Evolutionary conservation across 2,113 vertebrate species (phyloP), one percentile per base, ranked within the genome.

Genomic region (Hymenochirus boettgeri): DNA sequence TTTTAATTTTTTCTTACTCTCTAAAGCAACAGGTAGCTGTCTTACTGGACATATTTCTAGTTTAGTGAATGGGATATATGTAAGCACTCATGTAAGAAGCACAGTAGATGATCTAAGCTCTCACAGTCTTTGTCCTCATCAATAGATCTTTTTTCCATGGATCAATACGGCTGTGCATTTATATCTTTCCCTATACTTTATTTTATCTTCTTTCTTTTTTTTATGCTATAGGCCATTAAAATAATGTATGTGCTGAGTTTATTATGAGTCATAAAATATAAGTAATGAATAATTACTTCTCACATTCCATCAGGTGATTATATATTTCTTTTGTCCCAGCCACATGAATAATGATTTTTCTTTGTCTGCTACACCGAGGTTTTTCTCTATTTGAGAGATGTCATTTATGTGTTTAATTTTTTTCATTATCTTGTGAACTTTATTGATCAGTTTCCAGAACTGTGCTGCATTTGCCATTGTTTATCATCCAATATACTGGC

Each of bases 391-490:
- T 46, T 65, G 45, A 47, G 54, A 47, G 39, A 29, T 57, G 53
- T 56, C 52, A 65, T 27, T 65, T 56, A 33, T 31, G 23, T 54
- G 35, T 19, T 22, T 54, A 53, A 54, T 55, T 56, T 54, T 57
- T 65, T 57, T 46, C 29, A 56, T 56, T 47, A 48, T 47, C 39
- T 33, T 46, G 62, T 56, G 52, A 65, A 65, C 54, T 24, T 26
- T 65, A 65, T 65, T 57, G 52, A 57, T 57, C 39, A 57, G 19
- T 56, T 42, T 55, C 53, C 37, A 55, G 62, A 18, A 46, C 18
- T 56, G 62, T 47, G 13, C 52, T 57, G 37, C 55, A 47, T 65
- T 65, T 55, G 17, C 53, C 26, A 65, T 65, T 65, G 50, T 52
- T 54, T 52, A 63, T 55, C 50, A 54, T 54, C 50, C 42, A 45